Evolutionary conservation across 2,113 vertebrate species (phyloP).

Genomic region (Recurvirostra avosetta): DNA sequence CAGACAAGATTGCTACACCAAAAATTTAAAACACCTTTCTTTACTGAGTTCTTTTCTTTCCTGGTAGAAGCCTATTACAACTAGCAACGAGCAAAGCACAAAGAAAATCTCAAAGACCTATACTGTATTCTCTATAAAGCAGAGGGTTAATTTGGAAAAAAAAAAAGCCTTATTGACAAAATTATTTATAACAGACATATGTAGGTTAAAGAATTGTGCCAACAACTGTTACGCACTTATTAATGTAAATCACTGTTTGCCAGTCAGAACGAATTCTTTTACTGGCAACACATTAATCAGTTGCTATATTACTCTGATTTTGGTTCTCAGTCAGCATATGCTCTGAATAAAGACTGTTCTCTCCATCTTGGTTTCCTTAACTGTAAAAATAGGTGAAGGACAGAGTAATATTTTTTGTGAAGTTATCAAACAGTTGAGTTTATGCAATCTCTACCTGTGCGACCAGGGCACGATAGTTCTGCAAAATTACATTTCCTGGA

Average conservation of each 20-base stretch:
- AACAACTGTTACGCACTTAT: not conserved
- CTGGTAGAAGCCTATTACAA: not conserved
- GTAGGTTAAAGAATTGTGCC: not conserved
- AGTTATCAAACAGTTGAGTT: not conserved
- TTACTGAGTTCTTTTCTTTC: not conserved
- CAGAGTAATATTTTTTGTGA: not conserved
- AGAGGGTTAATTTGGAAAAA: not conserved
- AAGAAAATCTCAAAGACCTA: not conserved
- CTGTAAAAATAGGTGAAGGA: not conserved
- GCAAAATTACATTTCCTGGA: not conserved
- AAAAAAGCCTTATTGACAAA: not conserved
- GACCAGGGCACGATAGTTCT: not conserved
- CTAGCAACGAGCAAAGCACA: not conserved
- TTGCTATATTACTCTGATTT: not conserved
- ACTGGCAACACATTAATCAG: not conserved
- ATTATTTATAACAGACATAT: not conserved
- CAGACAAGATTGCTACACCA: not conserved
- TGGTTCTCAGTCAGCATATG: not conserved
- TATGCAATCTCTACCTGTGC: not conserved
- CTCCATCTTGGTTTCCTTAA: not conserved
- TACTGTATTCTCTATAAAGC: not conserved
- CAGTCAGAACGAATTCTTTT: not conserved
- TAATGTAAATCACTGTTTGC: not conserved
- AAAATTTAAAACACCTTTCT: not conserved
- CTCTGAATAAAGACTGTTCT: not conserved